Conservation (phyloP, 1,140 invertebrate genomes). For the Drosophila nasuta region DNA sequence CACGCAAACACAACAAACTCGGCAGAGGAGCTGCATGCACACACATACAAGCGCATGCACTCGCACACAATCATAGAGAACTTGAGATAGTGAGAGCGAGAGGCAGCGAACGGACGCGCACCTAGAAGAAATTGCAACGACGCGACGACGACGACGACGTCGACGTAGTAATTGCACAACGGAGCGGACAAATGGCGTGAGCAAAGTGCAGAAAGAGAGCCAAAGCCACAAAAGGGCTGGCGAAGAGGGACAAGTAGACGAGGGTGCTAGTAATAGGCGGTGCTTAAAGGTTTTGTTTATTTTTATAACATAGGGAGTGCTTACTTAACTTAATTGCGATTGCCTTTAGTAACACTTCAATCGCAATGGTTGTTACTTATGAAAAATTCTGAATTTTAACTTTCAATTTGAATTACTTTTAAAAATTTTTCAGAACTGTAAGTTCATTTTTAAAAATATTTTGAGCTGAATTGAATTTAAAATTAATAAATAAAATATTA, state of each 20-base stretch:
- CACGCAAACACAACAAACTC: slow-evolving; percentile 53
- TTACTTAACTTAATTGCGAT: neutral
- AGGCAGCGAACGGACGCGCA: slow-evolving; percentile 53
- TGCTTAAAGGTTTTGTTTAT: slow-evolving; percentile 20
- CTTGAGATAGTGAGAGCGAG: slow-evolving; percentile 28
- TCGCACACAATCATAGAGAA: slow-evolving; percentile 19
- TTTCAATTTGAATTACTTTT: too few species aligned
- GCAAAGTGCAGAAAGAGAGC: neutral
- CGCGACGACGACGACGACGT: slow-evolving; percentile 50
- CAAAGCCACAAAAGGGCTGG: neutral
- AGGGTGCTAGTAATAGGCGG: neutral
- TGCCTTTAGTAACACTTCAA: neutral
- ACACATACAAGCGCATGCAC: slow-evolving; percentile 11
- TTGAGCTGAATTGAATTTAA: too few species aligned
- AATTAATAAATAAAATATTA: too few species aligned
- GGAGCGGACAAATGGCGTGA: slow-evolving; percentile 14
- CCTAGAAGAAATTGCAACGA: slow-evolving; percentile 78
- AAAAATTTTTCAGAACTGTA: too few species aligned
- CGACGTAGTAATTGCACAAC: slow-evolving; percentile 64
- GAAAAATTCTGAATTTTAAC: too few species aligned
- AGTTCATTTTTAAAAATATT: too few species aligned
- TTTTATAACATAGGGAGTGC: slow-evolving; percentile 11
- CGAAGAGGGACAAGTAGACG: neutral
- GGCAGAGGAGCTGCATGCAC: slow-evolving; percentile 62
- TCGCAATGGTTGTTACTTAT: neutral